phyloP scores from a whole-genome alignment of 2,113 vertebrate genomes.

The Zosterops borbonicus region DNA sequence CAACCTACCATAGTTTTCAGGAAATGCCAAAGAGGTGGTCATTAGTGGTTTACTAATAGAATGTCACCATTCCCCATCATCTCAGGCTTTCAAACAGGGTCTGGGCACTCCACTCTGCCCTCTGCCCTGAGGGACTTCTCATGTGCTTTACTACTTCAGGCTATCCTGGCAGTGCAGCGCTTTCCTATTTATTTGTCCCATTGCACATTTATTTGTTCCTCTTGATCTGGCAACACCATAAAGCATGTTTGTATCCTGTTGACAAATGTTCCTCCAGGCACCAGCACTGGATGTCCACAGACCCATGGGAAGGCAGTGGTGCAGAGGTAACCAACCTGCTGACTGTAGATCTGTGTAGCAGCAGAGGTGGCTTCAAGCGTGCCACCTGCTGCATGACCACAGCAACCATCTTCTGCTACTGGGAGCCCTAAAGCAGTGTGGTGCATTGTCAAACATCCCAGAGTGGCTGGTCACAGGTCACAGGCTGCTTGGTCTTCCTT shows the following conservation, averaged over 20 bases:
- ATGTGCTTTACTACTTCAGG: background rate
- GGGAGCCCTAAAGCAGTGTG: background rate
- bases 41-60: slow-evolving; percentile 19
- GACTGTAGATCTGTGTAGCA: fast-evolving
- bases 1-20: background rate
- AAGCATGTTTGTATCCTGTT: fast-evolving
- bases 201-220: background rate
- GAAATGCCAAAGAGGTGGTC: background rate
- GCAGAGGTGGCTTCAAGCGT: background rate
- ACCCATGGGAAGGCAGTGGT: background rate
- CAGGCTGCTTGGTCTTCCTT: background rate
- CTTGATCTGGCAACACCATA: background rate
- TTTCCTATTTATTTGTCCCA: background rate
- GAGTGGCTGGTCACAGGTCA: background rate
- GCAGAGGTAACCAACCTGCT: background rate
- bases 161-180: background rate
- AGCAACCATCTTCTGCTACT: background rate
- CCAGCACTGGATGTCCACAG: background rate
- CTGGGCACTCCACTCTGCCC: background rate
- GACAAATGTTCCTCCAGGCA: background rate
- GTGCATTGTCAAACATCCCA: background rate
- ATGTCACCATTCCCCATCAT: background rate
- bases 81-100: background rate
- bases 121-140: background rate
- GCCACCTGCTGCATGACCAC: background rate